Evolutionary conservation across 1,140 invertebrate genomes (phyloP).

Genomic region (Ostrea denselamellosa): DNA sequence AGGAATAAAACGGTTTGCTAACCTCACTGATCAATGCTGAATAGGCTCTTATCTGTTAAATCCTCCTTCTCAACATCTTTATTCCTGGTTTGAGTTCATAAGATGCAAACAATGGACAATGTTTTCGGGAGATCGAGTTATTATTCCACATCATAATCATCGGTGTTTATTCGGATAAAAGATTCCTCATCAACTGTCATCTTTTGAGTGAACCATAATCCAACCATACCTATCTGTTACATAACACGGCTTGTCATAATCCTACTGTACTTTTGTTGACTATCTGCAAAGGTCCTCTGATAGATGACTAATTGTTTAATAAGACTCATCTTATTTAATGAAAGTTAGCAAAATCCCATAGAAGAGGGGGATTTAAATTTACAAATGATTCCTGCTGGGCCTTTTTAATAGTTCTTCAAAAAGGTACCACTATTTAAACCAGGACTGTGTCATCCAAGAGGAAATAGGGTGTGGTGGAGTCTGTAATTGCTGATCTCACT

Average conservation of each 20-base stretch:
- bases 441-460: neutral
- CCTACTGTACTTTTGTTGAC: neutral
- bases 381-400: slow-evolving; percentile 5
- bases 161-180: slow-evolving; percentile 3
- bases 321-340: slow-evolving; percentile 11
- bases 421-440: neutral
- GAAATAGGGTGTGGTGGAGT: neutral
- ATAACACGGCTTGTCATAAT: neutral
- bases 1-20: slow-evolving; percentile 35
- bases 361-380: slow-evolving; percentile 25
- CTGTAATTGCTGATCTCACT: neutral
- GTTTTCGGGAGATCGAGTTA: slow-evolving; percentile 20
- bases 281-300: neutral
- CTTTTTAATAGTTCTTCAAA: slow-evolving; percentile 5
- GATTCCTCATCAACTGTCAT: neutral
- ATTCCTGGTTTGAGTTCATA: slow-evolving; percentile 6
- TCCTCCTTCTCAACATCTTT: slow-evolving; percentile 35
- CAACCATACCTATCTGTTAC: slow-evolving; percentile 11
- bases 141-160: slow-evolving; percentile 28
- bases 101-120: slow-evolving; percentile 25
- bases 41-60: slow-evolving; percentile 25
- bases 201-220: neutral
- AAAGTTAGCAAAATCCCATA: slow-evolving; percentile 4
- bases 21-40: slow-evolving; percentile 35
- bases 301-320: slow-evolving; percentile 30